phyloP scores from a whole-genome alignment of 2,797 vertebrate genomes.

The Siniperca obscura region DNA sequence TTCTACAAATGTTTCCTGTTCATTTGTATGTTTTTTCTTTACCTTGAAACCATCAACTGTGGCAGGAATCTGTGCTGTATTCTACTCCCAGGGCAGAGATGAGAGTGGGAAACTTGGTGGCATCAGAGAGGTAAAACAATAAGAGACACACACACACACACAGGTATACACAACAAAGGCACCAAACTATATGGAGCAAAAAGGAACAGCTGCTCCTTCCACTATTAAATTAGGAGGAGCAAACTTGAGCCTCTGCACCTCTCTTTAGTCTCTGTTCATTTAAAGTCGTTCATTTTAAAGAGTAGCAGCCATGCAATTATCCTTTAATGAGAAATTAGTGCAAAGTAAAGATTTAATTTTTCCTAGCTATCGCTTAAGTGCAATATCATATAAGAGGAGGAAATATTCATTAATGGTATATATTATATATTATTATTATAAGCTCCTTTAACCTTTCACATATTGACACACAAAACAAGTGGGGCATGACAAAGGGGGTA shows the following conservation, averaged over 20 bases:
- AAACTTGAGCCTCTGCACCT: slow-evolving; percentile 28
- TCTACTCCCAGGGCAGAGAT: neutral
- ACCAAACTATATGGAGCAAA: slow-evolving; percentile 27
- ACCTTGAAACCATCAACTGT: neutral
- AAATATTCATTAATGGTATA: neutral
- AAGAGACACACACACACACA: slow-evolving; percentile 2
- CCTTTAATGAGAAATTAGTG: neutral
- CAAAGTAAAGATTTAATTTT: too few species aligned
- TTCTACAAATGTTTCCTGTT: neutral
- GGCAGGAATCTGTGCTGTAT: neutral
- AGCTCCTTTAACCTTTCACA: slow-evolving; percentile 4
- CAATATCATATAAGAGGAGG: neutral
- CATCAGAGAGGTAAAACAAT: slow-evolving; percentile 24
- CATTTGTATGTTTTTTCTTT: neutral
- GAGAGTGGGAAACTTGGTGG: slow-evolving; percentile 6
- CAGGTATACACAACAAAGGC: slow-evolving; percentile 7
- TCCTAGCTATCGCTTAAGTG: neutral
- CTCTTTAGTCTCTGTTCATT: slow-evolving; percentile 13
- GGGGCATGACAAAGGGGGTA: neutral
- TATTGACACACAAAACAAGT: slow-evolving; percentile 15
- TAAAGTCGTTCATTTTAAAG: neutral
- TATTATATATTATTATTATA: neutral
- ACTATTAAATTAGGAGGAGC: slow-evolving; percentile 33
- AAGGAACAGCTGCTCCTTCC: slow-evolving; percentile 50
- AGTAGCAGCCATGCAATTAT: neutral